Conservation (phyloP, 2,888 invertebrate species). For the Platycnemis pennipes region DNA sequence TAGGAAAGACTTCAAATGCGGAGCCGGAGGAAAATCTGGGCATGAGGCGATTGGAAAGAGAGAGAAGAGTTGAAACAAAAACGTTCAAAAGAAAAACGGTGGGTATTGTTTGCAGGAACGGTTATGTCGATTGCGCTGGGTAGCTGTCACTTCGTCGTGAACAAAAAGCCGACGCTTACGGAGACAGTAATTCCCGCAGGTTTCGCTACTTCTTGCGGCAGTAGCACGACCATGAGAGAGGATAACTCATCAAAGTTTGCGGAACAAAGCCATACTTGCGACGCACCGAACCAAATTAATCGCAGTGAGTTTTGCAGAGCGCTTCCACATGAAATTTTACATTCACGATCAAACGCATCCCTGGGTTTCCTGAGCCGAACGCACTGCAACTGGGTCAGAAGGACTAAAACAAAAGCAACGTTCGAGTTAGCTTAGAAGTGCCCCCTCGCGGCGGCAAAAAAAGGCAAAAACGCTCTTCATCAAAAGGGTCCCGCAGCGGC, state of each 20-base stretch:
- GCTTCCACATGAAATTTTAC: conserved; percentile 7
- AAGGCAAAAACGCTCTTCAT: background rate
- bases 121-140: background rate
- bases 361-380: background rate
- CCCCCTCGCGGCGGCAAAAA: background rate
- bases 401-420: background rate
- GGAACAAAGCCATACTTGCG: background rate
- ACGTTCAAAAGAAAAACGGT: no score
- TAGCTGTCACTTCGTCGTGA: background rate
- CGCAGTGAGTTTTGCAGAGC: background rate
- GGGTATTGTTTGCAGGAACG: background rate
- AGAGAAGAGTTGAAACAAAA: no score
- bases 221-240: background rate
- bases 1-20: no score
- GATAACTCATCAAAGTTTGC: background rate
- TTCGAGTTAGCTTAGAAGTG: background rate
- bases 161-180: background rate
- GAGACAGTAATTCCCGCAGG: background rate
- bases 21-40: no score
- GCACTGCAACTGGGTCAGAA: background rate
- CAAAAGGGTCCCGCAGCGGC: no score
- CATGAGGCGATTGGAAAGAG: no score
- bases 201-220: background rate
- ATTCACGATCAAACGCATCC: background rate
- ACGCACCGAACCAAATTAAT: background rate